Conservation (phyloP, 2,888 invertebrate genomes). For the Heterodera filipjevi region DNA sequence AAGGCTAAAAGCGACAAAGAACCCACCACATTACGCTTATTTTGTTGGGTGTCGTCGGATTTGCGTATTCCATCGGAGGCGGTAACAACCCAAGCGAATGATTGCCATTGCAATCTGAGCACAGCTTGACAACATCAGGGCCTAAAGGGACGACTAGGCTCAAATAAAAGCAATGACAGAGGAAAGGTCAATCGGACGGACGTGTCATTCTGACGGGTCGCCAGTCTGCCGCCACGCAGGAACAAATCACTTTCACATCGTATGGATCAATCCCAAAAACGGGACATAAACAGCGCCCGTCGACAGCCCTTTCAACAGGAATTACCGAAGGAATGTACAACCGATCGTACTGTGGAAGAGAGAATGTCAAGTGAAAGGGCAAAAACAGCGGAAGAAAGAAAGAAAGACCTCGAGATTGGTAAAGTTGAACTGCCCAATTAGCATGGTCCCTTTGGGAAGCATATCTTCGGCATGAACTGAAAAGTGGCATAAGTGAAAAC, state of each 20-base stretch:
- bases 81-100: slow-evolving; percentile 9
- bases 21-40: slow-evolving; percentile 6
- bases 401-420: slow-evolving; percentile 52
- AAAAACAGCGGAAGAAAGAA: background rate
- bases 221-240: slow-evolving; percentile 63
- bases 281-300: slow-evolving; percentile 61
- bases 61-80: background rate
- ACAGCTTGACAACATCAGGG: slow-evolving; percentile 18
- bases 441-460: slow-evolving; percentile 42
- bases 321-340: slow-evolving; percentile 62
- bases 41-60: background rate
- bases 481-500: background rate
- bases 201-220: slow-evolving; percentile 49
- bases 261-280: slow-evolving; percentile 46
- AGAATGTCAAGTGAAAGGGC: background rate
- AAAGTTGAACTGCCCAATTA: slow-evolving; percentile 61
- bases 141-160: background rate
- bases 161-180: background rate
- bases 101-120: background rate
- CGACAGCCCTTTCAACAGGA: slow-evolving; percentile 56
- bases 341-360: slow-evolving; percentile 46
- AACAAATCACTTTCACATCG: slow-evolving; percentile 54
- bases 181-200: slow-evolving; percentile 20
- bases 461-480: slow-evolving; percentile 48
- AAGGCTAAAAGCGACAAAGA: background rate